Percentiles rank a stretch among this genome's conserved stretches.
Evolutionary conservation across 2,888 invertebrate species (phyloP).

Genomic region (Diadegma fenestrale): DNA sequence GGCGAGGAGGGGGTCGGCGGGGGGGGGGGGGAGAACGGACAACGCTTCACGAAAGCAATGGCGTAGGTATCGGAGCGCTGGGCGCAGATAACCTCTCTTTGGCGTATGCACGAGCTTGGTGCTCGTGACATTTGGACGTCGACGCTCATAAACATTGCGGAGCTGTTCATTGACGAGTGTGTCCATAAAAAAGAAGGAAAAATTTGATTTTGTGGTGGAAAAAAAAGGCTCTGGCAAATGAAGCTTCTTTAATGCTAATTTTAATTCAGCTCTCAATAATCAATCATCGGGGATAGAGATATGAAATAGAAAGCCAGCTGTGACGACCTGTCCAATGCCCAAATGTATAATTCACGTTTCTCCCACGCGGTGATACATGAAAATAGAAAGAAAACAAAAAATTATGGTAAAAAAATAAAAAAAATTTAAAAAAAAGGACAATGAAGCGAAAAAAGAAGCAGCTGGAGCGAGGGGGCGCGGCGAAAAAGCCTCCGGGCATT

Average conservation of each 20-base stretch:
- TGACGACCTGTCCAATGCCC: slow-evolving; percentile 33
- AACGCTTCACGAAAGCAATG: slow-evolving; percentile 74
- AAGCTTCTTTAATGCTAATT: neutral
- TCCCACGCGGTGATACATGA: slow-evolving; percentile 26
- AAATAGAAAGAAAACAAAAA: slow-evolving; percentile 12
- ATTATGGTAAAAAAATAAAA: slow-evolving; percentile 14
- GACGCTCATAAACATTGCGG: neutral
- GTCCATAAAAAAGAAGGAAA: neutral
- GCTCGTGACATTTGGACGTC: slow-evolving; percentile 6
- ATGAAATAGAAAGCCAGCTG: slow-evolving; percentile 54
- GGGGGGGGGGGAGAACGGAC: slow-evolving; percentile 34
- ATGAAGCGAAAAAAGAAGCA: slow-evolving; percentile 28
- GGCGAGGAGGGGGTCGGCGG: slow-evolving; percentile 66
- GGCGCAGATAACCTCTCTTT: neutral
- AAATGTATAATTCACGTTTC: slow-evolving; percentile 57
- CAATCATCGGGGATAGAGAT: slow-evolving; percentile 51
- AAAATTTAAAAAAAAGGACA: slow-evolving; percentile 27
- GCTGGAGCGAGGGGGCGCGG: slow-evolving; percentile 15
- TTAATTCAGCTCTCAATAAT: slow-evolving; percentile 37
- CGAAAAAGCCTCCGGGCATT: slow-evolving; percentile 51
- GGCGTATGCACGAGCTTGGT: slow-evolving; percentile 33
- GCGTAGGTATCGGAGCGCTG: slow-evolving; percentile 71
- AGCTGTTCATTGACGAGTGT: slow-evolving; percentile 18
- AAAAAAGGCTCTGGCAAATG: neutral
- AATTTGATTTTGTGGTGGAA: neutral